Evolutionary conservation across 2,113 vertebrate species (phyloP), one percentile per base, ranked within the genome.

Genomic region (Scomber japonicus): DNA sequence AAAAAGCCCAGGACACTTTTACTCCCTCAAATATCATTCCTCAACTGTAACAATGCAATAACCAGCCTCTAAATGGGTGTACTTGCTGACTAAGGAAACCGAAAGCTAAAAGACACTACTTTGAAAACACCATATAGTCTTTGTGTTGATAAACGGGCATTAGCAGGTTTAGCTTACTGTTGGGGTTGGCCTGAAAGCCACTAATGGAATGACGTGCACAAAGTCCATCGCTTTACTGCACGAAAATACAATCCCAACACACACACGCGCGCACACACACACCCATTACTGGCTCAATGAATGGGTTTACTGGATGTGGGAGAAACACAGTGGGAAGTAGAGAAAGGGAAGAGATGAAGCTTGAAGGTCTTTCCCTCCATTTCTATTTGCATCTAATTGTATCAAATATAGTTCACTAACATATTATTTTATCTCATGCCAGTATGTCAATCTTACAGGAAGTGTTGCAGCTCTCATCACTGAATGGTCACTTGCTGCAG

Each of bases 141-240:
- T 49, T 50, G 21, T 78, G 64, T 80, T 74, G 70, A 80, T 71
- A 80, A 90, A 89, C 59, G 71, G 19, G 63, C 89, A 83, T 93
- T 86, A 90, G 70, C 73, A 59, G 66, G 48, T 86, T 83, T 12
- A 74, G 67, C 62, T 60, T 54, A 62, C 67, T 71, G 72, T 40
- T 67, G 57, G 72, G 71, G 59, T 31, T 57, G 12, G 83, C 56
- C 84, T 88, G 69, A 92, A 86, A 92, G 85, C 80, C 80, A 63
- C 84, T 91, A 92, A 92, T 92, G 93, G 90, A 94, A 75, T 57
- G 0, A 72, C 55, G 72, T 11, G 49, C 62, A 64, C 65, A 83
- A 81, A 89, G 80, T 81, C 85, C 73, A 84, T 84, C 0, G 31
- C 64, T 59, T 30, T 59, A 70, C 80, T 45, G 72, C 80, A 74